phyloP scores from a whole-genome alignment of 2,113 vertebrate genomes.

The Australoheros scitulus region DNA sequence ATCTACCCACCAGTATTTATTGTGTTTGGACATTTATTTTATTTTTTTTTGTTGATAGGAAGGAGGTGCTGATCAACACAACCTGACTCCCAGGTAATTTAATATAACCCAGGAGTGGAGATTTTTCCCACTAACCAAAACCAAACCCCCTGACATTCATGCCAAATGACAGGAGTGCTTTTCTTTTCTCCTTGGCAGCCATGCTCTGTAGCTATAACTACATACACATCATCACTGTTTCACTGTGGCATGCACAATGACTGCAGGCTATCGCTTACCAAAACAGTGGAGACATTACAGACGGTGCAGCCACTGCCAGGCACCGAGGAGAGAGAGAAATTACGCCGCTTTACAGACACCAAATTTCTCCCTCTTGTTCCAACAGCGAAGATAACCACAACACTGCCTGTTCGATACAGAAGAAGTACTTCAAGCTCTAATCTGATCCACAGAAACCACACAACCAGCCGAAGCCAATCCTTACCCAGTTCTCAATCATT shows the following conservation, averaged over 20 bases:
- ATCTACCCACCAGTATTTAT: neutral
- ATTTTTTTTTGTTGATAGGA: neutral
- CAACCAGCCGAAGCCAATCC: rapidly evolving
- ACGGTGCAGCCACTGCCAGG: conserved; percentile 30
- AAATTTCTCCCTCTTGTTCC: neutral
- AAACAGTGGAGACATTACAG: conserved; percentile 20
- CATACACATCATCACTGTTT: neutral
- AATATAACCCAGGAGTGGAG: no score
- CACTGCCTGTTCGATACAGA: neutral
- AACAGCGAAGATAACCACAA: neutral
- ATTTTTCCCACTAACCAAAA: neutral
- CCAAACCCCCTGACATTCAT: neutral
- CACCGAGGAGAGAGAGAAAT: conserved; percentile 20
- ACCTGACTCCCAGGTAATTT: neutral
- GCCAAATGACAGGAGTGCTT: neutral
- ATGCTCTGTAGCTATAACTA: neutral
- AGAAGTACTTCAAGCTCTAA: neutral
- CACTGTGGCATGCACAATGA: conserved; percentile 31
- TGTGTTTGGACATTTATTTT: neutral
- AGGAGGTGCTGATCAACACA: neutral
- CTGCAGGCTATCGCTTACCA: conserved; percentile 58
- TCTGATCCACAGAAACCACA: neutral
- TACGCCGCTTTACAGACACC: neutral
- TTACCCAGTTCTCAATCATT: neutral
- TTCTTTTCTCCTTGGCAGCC: neutral